These are phyloP conservation scores for Wiebesia pumilae DNA, from an alignment of 1,140 invertebrate genomes.

Conservation along the genomic window DNA sequence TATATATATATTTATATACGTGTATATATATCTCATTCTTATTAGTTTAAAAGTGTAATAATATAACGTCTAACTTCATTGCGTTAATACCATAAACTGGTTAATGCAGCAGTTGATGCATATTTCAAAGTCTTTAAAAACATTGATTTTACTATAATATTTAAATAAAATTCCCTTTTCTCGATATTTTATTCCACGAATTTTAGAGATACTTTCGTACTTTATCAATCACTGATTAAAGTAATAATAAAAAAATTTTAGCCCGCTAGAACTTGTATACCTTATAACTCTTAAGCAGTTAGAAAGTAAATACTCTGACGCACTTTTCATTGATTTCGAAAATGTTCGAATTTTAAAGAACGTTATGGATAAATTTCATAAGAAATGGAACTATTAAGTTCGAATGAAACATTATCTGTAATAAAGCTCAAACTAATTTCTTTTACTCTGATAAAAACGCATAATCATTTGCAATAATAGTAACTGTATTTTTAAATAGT, in stretches of 20 bases:
- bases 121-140: background rate
- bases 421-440: background rate
- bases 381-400: background rate
- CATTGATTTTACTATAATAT: background rate
- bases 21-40: background rate
- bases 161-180: background rate
- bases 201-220: background rate
- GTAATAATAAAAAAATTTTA: background rate
- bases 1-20: background rate
- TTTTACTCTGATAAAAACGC: background rate
- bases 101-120: background rate
- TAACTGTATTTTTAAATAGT: background rate
- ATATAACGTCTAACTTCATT: background rate
- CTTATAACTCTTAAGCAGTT: background rate
- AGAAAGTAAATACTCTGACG: background rate
- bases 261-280: background rate
- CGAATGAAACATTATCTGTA: background rate
- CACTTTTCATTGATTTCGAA: background rate
- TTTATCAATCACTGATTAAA: background rate
- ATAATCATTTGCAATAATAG: background rate
- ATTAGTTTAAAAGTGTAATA: background rate
- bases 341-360: background rate
- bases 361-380: background rate
- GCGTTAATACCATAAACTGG: background rate
- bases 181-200: background rate